These are phyloP conservation scores for Apus apus DNA, from an alignment of 2,113 vertebrate genomes.

Conservation along the genomic window DNA sequence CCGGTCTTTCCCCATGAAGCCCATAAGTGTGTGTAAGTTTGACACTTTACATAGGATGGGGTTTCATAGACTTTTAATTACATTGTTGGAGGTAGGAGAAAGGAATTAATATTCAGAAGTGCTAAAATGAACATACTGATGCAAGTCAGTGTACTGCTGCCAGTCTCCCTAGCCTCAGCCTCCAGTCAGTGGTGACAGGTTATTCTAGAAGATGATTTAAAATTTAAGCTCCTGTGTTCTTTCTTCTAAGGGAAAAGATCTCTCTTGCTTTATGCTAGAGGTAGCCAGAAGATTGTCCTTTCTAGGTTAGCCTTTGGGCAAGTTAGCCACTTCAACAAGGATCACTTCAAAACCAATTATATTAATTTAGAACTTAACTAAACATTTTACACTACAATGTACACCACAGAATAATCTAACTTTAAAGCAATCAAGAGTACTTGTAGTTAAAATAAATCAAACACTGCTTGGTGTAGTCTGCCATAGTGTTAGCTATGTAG, in stretches of 20 bases:
- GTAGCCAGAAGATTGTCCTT: not conserved
- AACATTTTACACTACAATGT: not conserved
- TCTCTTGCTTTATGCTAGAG: not conserved
- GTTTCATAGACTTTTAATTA: not conserved
- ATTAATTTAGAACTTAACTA: not conserved
- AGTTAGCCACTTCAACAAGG: not conserved
- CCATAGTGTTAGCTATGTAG: not conserved
- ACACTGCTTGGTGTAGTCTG: not conserved
- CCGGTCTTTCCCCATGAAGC: not conserved
- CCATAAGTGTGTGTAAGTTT: not conserved
- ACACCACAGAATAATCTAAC: not conserved
- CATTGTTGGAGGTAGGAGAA: not conserved
- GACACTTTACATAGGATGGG: not conserved
- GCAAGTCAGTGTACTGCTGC: not conserved
- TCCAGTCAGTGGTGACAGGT: not conserved
- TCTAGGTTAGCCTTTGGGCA: not conserved
- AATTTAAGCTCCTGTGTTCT: not conserved
- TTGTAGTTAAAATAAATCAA: not conserved
- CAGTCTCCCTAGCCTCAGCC: not conserved
- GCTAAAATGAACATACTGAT: not conserved
- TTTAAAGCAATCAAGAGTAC: not conserved
- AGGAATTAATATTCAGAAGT: not conserved
- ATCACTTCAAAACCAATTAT: not conserved
- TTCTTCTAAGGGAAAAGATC: not conserved
- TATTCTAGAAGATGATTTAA: not conserved